A percentile compares a stretch with the other conserved stretches of the same genome.
These are phyloP conservation scores for Temnothorax longispinosus DNA, from an alignment of 1,140 invertebrate species.

Conservation along the genomic window DNA sequence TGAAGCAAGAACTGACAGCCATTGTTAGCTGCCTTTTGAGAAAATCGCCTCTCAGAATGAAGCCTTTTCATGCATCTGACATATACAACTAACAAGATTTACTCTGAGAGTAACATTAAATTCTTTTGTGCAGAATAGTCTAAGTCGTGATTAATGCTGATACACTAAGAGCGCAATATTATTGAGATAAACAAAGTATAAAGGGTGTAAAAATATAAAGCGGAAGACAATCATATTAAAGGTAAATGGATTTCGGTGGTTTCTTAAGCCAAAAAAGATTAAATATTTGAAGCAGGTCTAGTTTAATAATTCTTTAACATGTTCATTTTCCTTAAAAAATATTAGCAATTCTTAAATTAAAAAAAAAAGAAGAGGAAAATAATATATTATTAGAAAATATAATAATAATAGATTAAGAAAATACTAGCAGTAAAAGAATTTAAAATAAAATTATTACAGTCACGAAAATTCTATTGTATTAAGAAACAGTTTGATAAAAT, in stretches of 20 bases:
- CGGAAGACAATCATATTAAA: not conserved
- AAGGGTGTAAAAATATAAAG: not conserved
- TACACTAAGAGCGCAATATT: not conserved
- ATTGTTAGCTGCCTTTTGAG: slow-evolving; percentile 51
- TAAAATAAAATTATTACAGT: not conserved
- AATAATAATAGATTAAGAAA: not conserved
- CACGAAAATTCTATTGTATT: not conserved
- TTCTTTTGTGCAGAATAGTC: slow-evolving; percentile 28
- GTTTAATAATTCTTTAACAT: not conserved
- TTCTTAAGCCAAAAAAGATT: not conserved
- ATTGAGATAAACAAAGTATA: slow-evolving; percentile 17
- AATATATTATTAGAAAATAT: not conserved
- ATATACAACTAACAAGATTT: slow-evolving; percentile 52
- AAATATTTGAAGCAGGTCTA: not conserved
- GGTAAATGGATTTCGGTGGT: not conserved
- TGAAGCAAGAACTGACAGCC: slow-evolving; percentile 38
- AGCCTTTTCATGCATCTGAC: slow-evolving; percentile 53
- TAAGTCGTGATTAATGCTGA: slow-evolving; percentile 37
- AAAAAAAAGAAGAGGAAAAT: not conserved
- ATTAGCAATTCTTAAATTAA: not conserved
- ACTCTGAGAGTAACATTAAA: slow-evolving; percentile 47
- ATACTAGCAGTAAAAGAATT: not conserved
- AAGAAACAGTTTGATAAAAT: not conserved
- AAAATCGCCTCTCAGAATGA: slow-evolving; percentile 36
- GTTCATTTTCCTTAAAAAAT: no score